Conservation (phyloP, 2,888 invertebrate genomes). For the Drosophila setosimentum region DNA sequence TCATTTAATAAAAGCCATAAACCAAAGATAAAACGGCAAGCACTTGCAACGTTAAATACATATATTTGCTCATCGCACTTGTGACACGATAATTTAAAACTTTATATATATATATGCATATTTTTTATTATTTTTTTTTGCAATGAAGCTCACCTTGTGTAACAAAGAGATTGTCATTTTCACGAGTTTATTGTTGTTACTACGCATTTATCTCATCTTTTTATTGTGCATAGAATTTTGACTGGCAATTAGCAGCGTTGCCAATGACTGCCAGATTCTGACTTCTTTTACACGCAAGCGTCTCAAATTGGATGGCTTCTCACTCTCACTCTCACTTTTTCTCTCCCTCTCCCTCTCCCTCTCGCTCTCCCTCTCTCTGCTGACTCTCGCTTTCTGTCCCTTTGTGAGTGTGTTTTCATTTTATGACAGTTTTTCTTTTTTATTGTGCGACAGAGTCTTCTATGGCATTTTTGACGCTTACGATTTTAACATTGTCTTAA, state of each 20-base stretch:
- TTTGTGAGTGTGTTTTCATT: slow-evolving; percentile 35
- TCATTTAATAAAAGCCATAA: slow-evolving; percentile 13
- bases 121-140: slow-evolving; percentile 7
- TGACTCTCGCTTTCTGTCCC: not conserved
- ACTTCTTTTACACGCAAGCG: slow-evolving; percentile 18
- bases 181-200: slow-evolving; percentile 63
- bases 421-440: slow-evolving; percentile 73
- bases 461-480: slow-evolving; percentile 77
- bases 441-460: slow-evolving; percentile 71
- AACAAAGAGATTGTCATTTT: slow-evolving; percentile 10
- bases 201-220: slow-evolving; percentile 76
- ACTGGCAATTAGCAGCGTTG: slow-evolving; percentile 78
- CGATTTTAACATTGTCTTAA: slow-evolving; percentile 79
- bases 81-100: slow-evolving; percentile 39
- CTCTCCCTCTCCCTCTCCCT: not conserved
- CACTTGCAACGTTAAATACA: not conserved
- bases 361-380: not conserved
- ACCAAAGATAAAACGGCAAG: slow-evolving; percentile 5
- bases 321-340: not conserved
- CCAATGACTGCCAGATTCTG: slow-evolving; percentile 65
- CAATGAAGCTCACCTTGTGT: not conserved
- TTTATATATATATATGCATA: not conserved
- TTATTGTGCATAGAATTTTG: slow-evolving; percentile 70
- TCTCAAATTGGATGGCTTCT: slow-evolving; percentile 28
- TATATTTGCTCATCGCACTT: slow-evolving; percentile 28